Conservation (phyloP, 2,797 vertebrate genomes). For the Acropternis orthonyx region DNA sequence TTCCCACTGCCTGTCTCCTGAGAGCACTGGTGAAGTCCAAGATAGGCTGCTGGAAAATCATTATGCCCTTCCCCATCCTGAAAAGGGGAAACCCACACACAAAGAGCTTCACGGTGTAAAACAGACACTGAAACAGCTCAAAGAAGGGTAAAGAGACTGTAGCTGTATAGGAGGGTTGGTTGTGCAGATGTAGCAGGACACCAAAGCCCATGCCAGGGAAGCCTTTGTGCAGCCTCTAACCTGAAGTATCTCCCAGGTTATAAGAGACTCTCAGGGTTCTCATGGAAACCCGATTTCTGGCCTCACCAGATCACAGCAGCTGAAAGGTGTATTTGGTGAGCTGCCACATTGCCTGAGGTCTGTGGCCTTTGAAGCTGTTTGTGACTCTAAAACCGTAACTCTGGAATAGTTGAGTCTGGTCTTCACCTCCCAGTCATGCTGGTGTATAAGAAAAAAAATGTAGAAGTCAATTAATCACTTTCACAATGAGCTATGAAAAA, state of each 20-base stretch:
- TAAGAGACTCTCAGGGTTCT: neutral
- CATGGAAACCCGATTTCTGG: neutral
- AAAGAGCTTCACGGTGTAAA: neutral
- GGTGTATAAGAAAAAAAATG: neutral
- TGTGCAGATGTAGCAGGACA: neutral
- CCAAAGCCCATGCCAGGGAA: neutral
- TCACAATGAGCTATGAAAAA: neutral
- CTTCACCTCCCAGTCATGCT: neutral
- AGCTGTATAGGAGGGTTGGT: neutral
- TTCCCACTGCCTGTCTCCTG: neutral
- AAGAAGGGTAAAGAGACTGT: neutral
- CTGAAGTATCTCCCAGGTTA: neutral
- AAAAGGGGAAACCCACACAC: neutral
- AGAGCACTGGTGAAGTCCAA: neutral
- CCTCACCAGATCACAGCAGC: accelerated
- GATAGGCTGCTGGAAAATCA: neutral
- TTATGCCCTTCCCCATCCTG: accelerated
- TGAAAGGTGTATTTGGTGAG: neutral
- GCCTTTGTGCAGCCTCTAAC: neutral
- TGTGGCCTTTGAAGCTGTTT: neutral
- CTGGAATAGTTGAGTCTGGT: neutral
- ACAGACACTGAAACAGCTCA: neutral
- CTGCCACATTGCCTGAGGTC: neutral
- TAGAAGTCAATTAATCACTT: neutral
- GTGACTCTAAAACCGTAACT: neutral